Percentiles rank a stretch among this genome's conserved stretches.
These are phyloP conservation scores for Alces alces DNA, from an alignment of 2,113 vertebrate genomes.

Conservation along the genomic window DNA sequence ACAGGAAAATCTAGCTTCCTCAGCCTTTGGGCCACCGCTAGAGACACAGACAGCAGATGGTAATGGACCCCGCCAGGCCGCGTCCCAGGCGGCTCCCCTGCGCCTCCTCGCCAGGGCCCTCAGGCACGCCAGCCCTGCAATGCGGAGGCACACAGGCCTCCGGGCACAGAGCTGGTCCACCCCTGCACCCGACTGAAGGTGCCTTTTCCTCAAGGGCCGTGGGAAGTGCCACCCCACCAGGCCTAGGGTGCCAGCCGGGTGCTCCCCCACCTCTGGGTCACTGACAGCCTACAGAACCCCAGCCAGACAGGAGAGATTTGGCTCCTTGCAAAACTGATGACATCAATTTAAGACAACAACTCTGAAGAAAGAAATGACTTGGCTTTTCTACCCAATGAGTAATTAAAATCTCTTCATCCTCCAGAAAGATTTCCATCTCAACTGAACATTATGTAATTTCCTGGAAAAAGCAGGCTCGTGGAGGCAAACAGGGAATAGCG, in stretches of 20 bases:
- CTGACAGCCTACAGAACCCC: background rate
- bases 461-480: slow-evolving; percentile 6
- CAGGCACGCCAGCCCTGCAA: fast-evolving
- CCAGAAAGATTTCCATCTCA: slow-evolving; percentile 39
- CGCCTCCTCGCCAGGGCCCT: background rate
- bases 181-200: background rate
- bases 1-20: slow-evolving; percentile 52
- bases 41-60: background rate
- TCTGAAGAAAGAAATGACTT: slow-evolving; percentile 16
- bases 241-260: background rate
- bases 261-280: background rate
- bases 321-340: background rate
- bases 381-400: slow-evolving; percentile 18
- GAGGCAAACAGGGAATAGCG: background rate
- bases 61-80: background rate
- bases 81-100: background rate
- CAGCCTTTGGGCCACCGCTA: slow-evolving; percentile 49
- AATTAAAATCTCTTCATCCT: slow-evolving; percentile 37
- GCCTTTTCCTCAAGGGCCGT: background rate
- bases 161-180: background rate
- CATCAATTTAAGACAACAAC: background rate
- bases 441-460: slow-evolving; percentile 23
- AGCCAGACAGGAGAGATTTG: background rate
- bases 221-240: background rate
- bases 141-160: too few species aligned